Percentiles rank a stretch among this genome's conserved stretches.
phyloP scores from a whole-genome alignment of 2,797 vertebrate species.

The Amblyopsis hoosieri region DNA sequence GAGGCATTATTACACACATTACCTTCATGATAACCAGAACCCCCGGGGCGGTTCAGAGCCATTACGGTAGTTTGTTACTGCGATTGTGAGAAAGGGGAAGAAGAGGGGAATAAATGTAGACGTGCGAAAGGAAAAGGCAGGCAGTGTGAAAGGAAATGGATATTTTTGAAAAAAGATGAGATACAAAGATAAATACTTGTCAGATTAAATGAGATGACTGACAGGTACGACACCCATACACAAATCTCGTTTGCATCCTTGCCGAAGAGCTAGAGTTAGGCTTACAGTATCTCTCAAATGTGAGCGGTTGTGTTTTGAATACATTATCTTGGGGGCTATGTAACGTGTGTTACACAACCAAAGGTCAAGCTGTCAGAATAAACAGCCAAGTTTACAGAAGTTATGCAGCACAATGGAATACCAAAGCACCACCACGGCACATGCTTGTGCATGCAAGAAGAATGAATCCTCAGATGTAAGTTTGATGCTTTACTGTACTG shows the following conservation, averaged over 20 bases:
- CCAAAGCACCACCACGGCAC: constrained; percentile 42
- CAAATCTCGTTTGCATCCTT: constrained; percentile 10
- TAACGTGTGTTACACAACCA: constrained; percentile 46
- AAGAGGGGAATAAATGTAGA: constrained; percentile 2
- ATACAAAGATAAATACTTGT: neutral
- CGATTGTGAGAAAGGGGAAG: neutral
- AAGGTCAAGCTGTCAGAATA: constrained; percentile 73
- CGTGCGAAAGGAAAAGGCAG: constrained; percentile 19
- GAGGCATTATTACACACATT: constrained; percentile 63
- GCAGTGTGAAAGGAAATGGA: constrained; percentile 35
- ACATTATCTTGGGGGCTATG: constrained; percentile 60
- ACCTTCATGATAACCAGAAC: constrained; percentile 42
- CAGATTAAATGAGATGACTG: no score
- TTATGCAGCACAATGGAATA: constrained; percentile 42
- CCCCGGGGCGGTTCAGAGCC: constrained; percentile 48
- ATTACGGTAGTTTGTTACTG: constrained; percentile 42
- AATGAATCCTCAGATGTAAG: constrained; percentile 6
- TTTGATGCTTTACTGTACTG: constrained; percentile 13
- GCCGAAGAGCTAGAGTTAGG: constrained; percentile 12
- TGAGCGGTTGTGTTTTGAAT: constrained; percentile 63
- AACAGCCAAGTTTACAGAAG: constrained; percentile 46
- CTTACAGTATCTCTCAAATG: constrained; percentile 15
- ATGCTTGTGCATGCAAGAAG: neutral
- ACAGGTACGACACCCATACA: constrained; percentile 1
- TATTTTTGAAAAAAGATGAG: neutral